Percentiles rank a stretch among this genome's conserved stretches.
These are phyloP conservation scores for Euwallacea fornicatus DNA, from an alignment of 1,140 invertebrate genomes.

Conservation along the genomic window DNA sequence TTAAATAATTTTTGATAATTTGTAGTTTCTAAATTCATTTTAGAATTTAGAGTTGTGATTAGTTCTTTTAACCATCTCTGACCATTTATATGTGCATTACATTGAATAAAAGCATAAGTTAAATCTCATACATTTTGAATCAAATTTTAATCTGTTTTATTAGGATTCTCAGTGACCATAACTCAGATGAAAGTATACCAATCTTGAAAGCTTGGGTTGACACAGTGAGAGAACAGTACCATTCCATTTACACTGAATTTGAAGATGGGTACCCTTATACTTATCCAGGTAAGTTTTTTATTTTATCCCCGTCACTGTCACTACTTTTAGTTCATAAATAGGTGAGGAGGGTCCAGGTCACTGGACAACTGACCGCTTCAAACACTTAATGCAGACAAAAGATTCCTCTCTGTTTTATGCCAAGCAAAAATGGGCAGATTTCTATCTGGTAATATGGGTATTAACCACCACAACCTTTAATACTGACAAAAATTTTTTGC, in stretches of 20 bases:
- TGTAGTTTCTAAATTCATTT: no score
- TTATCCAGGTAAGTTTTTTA: constrained; percentile 9
- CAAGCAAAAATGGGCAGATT: constrained; percentile 80
- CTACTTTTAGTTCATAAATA: background rate
- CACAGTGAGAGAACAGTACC: constrained; percentile 66
- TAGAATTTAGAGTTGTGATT: no score
- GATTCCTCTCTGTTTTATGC: constrained; percentile 77
- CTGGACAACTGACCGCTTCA: constrained; percentile 77
- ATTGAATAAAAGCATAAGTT: no score
- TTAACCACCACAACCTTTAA: background rate
- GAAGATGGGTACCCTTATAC: constrained; percentile 54
- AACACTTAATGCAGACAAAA: constrained; percentile 78
- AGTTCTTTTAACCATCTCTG: no score
- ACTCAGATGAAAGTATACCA: constrained; percentile 74
- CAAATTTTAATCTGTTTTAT: no score
- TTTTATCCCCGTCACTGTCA: background rate
- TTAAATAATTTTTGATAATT: no score
- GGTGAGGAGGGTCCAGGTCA: constrained; percentile 71
- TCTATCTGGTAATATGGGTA: constrained; percentile 65
- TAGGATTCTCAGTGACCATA: constrained; percentile 89
- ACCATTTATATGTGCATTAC: no score
- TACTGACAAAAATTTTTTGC: constrained; percentile 49
- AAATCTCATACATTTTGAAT: no score
- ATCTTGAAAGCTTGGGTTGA: constrained; percentile 76
- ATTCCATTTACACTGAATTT: constrained; percentile 67